Evolutionary conservation across 2,888 invertebrate species (phyloP).

Genomic region (Tachystola acroxantha): DNA sequence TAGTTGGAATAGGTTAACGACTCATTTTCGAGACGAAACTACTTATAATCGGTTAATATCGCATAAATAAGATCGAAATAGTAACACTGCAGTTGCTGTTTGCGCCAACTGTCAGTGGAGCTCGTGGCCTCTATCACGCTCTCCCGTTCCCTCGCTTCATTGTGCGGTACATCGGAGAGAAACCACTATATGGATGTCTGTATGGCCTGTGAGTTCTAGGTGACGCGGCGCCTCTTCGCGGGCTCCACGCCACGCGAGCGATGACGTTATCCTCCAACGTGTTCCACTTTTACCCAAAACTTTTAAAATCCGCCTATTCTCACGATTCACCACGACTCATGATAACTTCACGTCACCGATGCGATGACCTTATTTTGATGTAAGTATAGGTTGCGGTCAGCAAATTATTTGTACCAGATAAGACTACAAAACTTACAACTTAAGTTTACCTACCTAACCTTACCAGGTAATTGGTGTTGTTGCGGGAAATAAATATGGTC

Average conservation of each 20-base stretch:
- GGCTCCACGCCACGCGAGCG: slow-evolving; percentile 65
- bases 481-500: too few relatives aligned
- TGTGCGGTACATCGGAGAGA: slow-evolving; percentile 22
- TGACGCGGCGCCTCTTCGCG: slow-evolving; percentile 49
- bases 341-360: background rate
- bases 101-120: slow-evolving; percentile 24
- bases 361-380: background rate
- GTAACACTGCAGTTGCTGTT: too few relatives aligned
- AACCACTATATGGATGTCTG: slow-evolving; percentile 29
- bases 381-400: too few relatives aligned
- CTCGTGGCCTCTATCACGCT: slow-evolving; percentile 22
- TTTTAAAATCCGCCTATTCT: slow-evolving; percentile 15
- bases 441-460: too few relatives aligned
- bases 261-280: slow-evolving; percentile 51
- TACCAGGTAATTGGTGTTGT: too few relatives aligned
- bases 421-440: too few relatives aligned
- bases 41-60: too few relatives aligned
- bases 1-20: too few relatives aligned
- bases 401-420: too few relatives aligned
- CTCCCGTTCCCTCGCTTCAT: slow-evolving; percentile 28
- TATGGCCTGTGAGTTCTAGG: slow-evolving; percentile 13
- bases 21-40: too few relatives aligned
- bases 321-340: background rate
- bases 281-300: slow-evolving; percentile 53
- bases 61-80: too few relatives aligned